Evolutionary conservation across 2,888 invertebrate genomes (phyloP).

Genomic region (Dicranocentrus wangi): DNA sequence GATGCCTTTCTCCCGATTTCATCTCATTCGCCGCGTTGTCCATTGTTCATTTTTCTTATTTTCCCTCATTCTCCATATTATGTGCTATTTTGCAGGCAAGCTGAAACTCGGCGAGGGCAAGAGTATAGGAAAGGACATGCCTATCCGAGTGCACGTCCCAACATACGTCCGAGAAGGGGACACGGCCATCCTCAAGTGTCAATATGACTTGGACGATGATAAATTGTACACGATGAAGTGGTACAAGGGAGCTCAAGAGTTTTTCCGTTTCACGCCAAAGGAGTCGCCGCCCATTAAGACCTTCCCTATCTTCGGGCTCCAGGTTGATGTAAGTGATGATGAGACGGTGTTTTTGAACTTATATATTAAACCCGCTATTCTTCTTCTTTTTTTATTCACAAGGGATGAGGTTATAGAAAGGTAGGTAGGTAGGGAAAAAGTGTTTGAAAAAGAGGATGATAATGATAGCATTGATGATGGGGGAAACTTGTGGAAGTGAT

Average conservation of each 20-base stretch:
- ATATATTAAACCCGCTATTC: too few relatives aligned
- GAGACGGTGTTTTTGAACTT: not conserved
- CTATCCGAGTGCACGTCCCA: slow-evolving; percentile 64
- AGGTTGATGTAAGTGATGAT: slow-evolving; percentile 71
- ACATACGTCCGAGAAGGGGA: slow-evolving; percentile 64
- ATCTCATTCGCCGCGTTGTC: too few relatives aligned
- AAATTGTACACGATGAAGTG: slow-evolving; percentile 72
- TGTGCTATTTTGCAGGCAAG: slow-evolving; percentile 44
- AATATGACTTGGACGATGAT: slow-evolving; percentile 68
- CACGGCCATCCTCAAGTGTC: slow-evolving; percentile 65
- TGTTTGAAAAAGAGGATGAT: too few relatives aligned
- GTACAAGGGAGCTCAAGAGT: slow-evolving; percentile 72
- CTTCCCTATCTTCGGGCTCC: slow-evolving; percentile 67
- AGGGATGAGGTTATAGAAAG: too few relatives aligned
- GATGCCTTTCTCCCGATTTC: too few relatives aligned
- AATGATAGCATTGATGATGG: too few relatives aligned
- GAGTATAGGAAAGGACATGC: slow-evolving; percentile 32
- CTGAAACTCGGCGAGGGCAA: slow-evolving; percentile 58
- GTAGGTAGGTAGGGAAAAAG: too few relatives aligned
- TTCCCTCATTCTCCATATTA: not conserved
- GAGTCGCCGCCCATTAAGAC: slow-evolving; percentile 71
- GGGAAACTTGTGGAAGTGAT: not conserved
- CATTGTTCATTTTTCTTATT: not conserved
- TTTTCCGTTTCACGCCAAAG: slow-evolving; percentile 71
- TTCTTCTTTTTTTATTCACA: too few relatives aligned